These are phyloP conservation scores for Periplaneta americana DNA, from an alignment of 1,140 invertebrate genomes.

Conservation along the genomic window DNA sequence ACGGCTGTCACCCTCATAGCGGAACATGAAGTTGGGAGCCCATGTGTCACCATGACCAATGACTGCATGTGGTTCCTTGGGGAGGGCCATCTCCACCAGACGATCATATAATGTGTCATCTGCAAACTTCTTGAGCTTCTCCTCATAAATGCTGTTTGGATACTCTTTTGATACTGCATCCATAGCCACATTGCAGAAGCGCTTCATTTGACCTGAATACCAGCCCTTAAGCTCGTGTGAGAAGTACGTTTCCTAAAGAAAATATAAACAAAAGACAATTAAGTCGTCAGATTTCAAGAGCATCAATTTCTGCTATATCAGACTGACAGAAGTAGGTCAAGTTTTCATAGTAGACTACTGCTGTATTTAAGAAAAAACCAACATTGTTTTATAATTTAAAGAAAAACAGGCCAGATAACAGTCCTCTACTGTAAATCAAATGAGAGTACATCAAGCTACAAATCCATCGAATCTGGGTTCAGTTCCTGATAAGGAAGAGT, in stretches of 20 bases:
- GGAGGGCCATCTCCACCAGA: background rate
- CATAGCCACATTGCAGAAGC: slow-evolving; percentile 44
- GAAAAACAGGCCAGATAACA: too few species aligned
- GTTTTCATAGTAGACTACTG: too few species aligned
- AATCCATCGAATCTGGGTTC: too few species aligned
- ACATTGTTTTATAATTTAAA: too few species aligned
- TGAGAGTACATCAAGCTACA: too few species aligned
- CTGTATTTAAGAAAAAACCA: too few species aligned
- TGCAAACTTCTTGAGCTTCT: slow-evolving; percentile 48
- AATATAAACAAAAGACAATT: background rate
- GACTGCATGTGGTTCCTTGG: slow-evolving; percentile 35
- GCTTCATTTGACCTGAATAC: slow-evolving; percentile 54
- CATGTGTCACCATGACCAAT: slow-evolving; percentile 67
- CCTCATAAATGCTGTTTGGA: slow-evolving; percentile 47
- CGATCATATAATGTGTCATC: slow-evolving; percentile 33
- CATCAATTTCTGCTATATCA: too few species aligned
- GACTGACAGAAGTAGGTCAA: too few species aligned
- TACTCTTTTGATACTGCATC: slow-evolving; percentile 58
- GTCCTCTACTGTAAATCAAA: too few species aligned
- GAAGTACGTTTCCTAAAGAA: slow-evolving; percentile 50
- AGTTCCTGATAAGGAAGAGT: too few species aligned
- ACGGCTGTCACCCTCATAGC: slow-evolving; percentile 28
- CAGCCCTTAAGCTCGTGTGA: slow-evolving; percentile 47
- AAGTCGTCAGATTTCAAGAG: too few species aligned
- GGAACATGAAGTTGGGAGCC: slow-evolving; percentile 64